Base-by-base conservation (phyloP, 2,888 invertebrate species). In the Limnephilus auricula region DNA sequence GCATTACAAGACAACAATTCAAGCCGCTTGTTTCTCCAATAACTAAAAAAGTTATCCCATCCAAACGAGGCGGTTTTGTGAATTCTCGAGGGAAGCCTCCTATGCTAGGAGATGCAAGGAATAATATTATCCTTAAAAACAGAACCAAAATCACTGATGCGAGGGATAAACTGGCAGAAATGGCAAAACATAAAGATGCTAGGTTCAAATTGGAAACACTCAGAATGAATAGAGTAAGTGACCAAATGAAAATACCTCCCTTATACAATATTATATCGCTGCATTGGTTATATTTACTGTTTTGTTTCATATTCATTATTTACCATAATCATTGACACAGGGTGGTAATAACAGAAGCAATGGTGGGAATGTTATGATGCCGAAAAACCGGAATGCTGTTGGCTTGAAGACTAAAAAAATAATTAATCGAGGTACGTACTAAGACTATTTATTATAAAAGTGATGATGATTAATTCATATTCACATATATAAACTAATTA, bases 111-210 rank as follows among this genome's bases (percentile, higher is more conserved):
- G 98, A 98, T 95, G 98, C 98, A 31, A 96, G 98, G 88, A 96
- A 97, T 93, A 98, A 97, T 95, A 97, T 98, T 80, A 97, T 98
- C 93, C 97, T 97, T 87, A 98, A 98, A 94, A 98, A 98, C 94
- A 96, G 98, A 88, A 96, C 96, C 87, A 97, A 97, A 94, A 97
- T 98, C 40, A 96, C 96, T 0, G 98, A 98, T 96, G 98, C 98
- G 0, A 96, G 98, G 92, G 98, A 98, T 93, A 97, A 98, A 94
- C 95, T 98, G 89, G 97, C 97, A 5, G 97, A 98, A 94, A 97
- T 97, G 93, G 97, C 98, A 0, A 97, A 97, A 94, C 96, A 96
- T 90, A 97, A 97, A 92, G 98, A 98, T 95, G 98, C 98, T 12
- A 96, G 98, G 84, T 95, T 97, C 89, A 97, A 97, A 94, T 94